Base-by-base conservation (phyloP, 1,140 invertebrate species). In the Akabosia matsudoensis region DNA sequence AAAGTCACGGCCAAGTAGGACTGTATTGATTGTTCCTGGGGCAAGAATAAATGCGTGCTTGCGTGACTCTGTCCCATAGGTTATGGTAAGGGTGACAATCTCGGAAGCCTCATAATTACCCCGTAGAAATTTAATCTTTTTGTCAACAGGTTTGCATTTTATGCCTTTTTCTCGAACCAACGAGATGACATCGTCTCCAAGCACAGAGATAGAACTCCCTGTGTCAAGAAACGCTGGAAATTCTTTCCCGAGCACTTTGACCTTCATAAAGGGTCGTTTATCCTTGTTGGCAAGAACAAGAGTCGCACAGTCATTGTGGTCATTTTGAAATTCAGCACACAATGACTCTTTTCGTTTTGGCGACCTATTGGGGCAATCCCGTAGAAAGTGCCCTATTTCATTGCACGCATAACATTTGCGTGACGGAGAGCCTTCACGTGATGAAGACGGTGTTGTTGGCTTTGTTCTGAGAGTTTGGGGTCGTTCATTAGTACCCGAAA, bases 1-100 rank as follows among this genome's bases (percentile, higher is more conserved):
- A 71, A 79, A 79, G 51, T 79, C 79, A 30, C 79, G n/a, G 0
- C 79, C 79, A 18, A 79, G 45, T 0, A 79, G 28, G 14, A 79
- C 26, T 0, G 74, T 10, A 34, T 51, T 54, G 0, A 24, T 45
- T 22, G 33, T 30, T 0, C 67, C 73, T 0, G 79, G 79, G 4
- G 73, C 0, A 24, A 79, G n/a, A 4, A 33, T 24, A 51, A 79
- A 74, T 10, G 10, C 74, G 4, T 74, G 70, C 28, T 34, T 70
- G 1, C 14, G 26, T 18, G 28, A 70, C 0, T 71, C 73, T n/a
- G 31, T 70, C 31, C 14, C 24, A 10, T 33, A 77, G 7, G 14
- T 4, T 18, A 75, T 54, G 26, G 28, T 45, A 0, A 75, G 30
- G 30, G 22, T n/a, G 1, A 75, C 54, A 7, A 71, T 18, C n/a